A percentile compares a stretch with the other conserved stretches of the same genome.
Conservation (phyloP, 2,888 invertebrate species). For the Kuschelorhynchus macadamiae region DNA sequence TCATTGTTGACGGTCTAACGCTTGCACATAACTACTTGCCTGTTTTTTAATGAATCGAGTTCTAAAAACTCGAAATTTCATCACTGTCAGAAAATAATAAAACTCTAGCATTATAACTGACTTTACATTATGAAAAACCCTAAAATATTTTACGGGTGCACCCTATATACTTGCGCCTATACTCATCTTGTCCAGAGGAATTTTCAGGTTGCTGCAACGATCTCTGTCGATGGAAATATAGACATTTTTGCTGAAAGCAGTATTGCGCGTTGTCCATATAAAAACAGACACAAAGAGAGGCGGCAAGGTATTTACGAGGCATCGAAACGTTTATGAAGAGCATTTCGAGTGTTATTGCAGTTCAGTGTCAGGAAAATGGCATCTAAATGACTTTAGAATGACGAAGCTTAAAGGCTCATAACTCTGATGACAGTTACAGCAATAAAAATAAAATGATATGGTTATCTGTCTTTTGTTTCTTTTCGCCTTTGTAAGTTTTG, state of each 20-base stretch:
- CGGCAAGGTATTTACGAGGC: slow-evolving; percentile 41
- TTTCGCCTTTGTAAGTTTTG: too few relatives aligned
- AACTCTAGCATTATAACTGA: too few relatives aligned
- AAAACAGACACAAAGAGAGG: slow-evolving; percentile 40
- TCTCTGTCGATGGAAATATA: slow-evolving; percentile 33
- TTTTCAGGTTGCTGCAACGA: slow-evolving; percentile 12
- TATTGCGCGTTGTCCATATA: slow-evolving; percentile 30
- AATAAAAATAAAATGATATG: background rate
- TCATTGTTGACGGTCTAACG: too few relatives aligned
- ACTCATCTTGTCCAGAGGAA: background rate
- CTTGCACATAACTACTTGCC: too few relatives aligned
- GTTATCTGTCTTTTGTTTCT: too few relatives aligned
- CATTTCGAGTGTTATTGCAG: slow-evolving; percentile 39
- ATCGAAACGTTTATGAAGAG: slow-evolving; percentile 42
- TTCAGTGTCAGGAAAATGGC: slow-evolving; percentile 38
- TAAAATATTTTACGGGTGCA: too few relatives aligned
- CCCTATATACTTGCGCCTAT: too few relatives aligned
- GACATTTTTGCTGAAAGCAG: slow-evolving; percentile 30
- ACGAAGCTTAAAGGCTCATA: slow-evolving; percentile 31
- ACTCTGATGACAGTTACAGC: slow-evolving; percentile 1
- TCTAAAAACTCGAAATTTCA: too few relatives aligned
- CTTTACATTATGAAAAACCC: too few relatives aligned
- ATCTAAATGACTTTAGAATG: slow-evolving; percentile 36
- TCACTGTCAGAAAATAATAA: too few relatives aligned
- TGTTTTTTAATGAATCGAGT: too few relatives aligned